Base-by-base conservation (phyloP, 1,140 invertebrate genomes). In the Sycobia sp. region DNA sequence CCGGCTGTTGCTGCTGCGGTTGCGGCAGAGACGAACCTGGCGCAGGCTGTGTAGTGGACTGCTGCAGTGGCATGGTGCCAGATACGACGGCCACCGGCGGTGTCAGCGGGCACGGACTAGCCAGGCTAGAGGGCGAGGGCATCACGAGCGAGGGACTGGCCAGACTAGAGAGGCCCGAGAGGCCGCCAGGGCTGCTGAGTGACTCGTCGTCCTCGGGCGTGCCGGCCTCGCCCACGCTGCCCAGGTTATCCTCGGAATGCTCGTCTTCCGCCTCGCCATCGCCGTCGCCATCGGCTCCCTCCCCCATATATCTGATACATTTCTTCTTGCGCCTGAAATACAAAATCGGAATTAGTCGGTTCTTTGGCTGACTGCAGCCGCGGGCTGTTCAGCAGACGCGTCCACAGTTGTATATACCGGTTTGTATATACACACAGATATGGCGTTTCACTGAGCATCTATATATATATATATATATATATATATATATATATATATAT, bases 271-370 rank as follows among this genome's bases (percentile, higher is more conserved):
- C 83, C 73, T 81, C 89, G 82, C 76, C 89, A 50, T 82, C 87
- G 75, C 87, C 81, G 76, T 90, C 84, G 72, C 90, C 84, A 78
- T 87, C 73, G 84, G 87, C 84, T 88, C 90, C 82, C 73, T 83
- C 83, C 75, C 88, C 87, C 89, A 95, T 91, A 83, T 96, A 97
- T 66, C 95, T 90, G 79, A 97, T 94, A 86, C 95, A 98, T 85
- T 97, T 97, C 86, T 98, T 98, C 88, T 98, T 98, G 86, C 95
- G 92, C 86, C 95, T 97, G 86, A 29, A 89, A 88, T 75, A 69
- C 49, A 72, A 70, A 67, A 68, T 32, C 11, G 29, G 29, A 20
- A 20, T 20, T 18, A 43, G 16, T 43, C 18, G 29, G 29, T n/a
- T n/a, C n/a, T n/a, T n/a, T n/a, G n/a, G n/a, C n/a, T n/a, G n/a